Conservation (phyloP, 2,888 invertebrate genomes). For the Chrysina gloriosa region DNA sequence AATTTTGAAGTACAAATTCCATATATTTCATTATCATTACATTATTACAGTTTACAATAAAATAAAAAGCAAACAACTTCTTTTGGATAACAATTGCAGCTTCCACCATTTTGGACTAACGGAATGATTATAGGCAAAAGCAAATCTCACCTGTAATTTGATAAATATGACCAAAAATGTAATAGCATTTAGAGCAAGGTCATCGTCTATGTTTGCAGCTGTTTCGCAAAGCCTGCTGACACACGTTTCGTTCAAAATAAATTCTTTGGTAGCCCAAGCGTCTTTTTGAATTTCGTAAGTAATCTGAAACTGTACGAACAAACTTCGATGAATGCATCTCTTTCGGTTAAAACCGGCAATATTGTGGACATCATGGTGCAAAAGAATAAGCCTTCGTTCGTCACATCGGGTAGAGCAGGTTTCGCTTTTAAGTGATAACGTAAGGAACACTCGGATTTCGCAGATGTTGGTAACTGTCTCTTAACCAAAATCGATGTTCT, state of each 20-base stretch:
- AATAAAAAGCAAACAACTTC: too few relatives aligned
- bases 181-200: background rate
- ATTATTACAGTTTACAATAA: too few relatives aligned
- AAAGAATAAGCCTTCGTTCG: slow-evolving; percentile 6
- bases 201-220: slow-evolving; percentile 2
- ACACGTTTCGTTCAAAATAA: slow-evolving; percentile 1
- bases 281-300: background rate
- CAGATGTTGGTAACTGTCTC: slow-evolving; percentile 1
- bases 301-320: slow-evolving; percentile 18
- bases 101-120: background rate
- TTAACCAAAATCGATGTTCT: background rate
- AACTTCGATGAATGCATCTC: slow-evolving; percentile 17
- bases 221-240: slow-evolving; percentile 5
- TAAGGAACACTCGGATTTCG: background rate
- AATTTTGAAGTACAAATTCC: too few relatives aligned
- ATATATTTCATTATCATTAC: too few relatives aligned
- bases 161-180: slow-evolving; percentile 15
- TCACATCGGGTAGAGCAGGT: slow-evolving; percentile 10
- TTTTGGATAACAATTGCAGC: too few relatives aligned
- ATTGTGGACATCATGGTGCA: slow-evolving; percentile 18
- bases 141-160: slow-evolving; percentile 19
- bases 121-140: background rate
- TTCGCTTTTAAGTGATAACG: slow-evolving; percentile 7
- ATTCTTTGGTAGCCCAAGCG: background rate
- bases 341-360: background rate